A percentile compares a stretch with the other conserved stretches of the same genome.
Conservation (phyloP, 1,140 invertebrate species). For the Hetaerina americana region DNA sequence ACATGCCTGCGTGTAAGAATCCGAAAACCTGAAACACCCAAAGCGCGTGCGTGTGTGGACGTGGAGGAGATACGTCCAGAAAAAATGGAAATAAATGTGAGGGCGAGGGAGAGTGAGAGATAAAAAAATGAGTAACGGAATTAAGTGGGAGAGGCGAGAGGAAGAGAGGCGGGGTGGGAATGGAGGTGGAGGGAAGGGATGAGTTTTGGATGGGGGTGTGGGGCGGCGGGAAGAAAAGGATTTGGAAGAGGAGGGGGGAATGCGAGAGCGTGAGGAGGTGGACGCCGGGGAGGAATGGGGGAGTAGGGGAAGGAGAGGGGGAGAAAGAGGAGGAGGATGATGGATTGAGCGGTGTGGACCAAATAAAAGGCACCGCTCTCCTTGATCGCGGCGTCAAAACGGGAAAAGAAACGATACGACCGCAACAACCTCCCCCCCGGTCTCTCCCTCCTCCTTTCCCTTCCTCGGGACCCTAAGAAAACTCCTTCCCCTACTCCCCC, state of each 20-base stretch:
- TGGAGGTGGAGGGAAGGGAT: not conserved
- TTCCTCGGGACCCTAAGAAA: no score
- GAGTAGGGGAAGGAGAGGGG: not conserved
- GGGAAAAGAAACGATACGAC: not conserved
- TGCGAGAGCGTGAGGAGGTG: not conserved
- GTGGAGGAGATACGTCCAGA: no score
- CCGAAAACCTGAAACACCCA: no score
- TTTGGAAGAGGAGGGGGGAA: not conserved
- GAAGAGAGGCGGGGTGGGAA: not conserved
- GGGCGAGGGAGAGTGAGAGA: no score
- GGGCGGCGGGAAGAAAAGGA: not conserved
- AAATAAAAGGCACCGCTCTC: not conserved
- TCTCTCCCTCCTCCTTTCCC: not conserved
- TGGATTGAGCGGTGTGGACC: not conserved
- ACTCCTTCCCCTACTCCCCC: no score
- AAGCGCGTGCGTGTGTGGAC: no score
- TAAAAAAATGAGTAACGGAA: no score
- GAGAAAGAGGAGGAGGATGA: not conserved
- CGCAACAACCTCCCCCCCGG: not conserved
- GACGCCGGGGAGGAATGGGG: not conserved
- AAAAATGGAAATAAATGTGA: no score
- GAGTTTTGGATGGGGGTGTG: no score
- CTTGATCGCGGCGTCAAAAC: not conserved
- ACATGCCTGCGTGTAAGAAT: no score
- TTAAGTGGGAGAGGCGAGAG: not conserved